Percentiles rank a stretch among this genome's conserved stretches.
These are phyloP conservation scores for Ondatra zibethicus DNA, from an alignment of 2,113 vertebrate genomes.

Conservation along the genomic window DNA sequence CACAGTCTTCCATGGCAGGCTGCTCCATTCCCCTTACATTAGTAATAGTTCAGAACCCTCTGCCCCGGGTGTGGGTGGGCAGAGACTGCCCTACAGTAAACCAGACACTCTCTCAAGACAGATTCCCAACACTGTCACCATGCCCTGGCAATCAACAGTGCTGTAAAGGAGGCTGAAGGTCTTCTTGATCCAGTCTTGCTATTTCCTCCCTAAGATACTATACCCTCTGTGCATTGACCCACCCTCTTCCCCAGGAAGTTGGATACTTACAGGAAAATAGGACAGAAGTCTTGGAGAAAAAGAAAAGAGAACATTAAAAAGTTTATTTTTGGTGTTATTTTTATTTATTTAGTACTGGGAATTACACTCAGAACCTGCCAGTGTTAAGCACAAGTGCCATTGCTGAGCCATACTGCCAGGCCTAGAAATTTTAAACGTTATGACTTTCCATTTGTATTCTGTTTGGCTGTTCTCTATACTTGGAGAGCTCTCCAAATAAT, in stretches of 20 bases:
- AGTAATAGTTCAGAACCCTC: background rate
- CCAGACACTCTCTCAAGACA: background rate
- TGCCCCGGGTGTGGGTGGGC: fast-evolving
- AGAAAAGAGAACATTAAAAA: background rate
- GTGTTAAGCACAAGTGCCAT: background rate
- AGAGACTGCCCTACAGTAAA: background rate
- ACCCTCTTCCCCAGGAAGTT: background rate
- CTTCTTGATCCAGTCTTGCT: background rate
- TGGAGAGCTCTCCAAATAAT: conserved; percentile 50
- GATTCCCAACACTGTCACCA: background rate
- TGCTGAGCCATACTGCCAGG: background rate
- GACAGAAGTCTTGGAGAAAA: conserved; percentile 13
- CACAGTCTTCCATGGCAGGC: background rate
- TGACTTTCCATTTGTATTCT: background rate
- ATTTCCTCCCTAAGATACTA: background rate
- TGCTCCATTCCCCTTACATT: fast-evolving
- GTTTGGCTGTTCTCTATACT: background rate
- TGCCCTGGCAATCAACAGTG: too few species aligned
- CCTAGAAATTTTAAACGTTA: background rate
- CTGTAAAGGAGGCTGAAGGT: background rate
- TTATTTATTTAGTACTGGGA: background rate
- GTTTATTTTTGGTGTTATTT: background rate
- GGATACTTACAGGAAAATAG: background rate
- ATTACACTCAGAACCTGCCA: background rate
- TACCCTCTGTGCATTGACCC: background rate